Evolutionary conservation across 2,797 vertebrate species (phyloP).

Genomic region (Scomberomorus guttatus): DNA sequence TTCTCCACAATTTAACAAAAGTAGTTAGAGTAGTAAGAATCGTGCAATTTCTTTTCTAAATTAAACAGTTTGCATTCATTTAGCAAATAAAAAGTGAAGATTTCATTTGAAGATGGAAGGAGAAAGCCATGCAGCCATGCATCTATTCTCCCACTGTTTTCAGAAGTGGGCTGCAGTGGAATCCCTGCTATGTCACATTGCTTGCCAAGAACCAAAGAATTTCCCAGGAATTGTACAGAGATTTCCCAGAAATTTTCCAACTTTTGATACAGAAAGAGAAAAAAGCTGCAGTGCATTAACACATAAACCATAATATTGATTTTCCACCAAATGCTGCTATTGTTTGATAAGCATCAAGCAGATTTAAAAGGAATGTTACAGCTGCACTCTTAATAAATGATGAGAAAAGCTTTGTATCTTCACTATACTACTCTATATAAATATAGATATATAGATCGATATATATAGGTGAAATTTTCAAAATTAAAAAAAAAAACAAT

Average conservation of each 20-base stretch:
- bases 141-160: conserved; percentile 60
- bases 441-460: too few relatives aligned
- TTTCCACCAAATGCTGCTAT: neutral
- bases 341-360: neutral
- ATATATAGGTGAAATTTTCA: too few relatives aligned
- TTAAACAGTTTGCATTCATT: neutral
- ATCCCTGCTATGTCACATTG: conserved; percentile 68
- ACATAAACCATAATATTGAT: neutral
- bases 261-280: conserved; percentile 3
- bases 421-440: too few relatives aligned
- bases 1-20: neutral
- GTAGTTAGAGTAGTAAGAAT: neutral
- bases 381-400: neutral
- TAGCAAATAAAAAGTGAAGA: neutral
- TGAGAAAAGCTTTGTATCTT: neutral
- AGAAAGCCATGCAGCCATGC: conserved; percentile 26
- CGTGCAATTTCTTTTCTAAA: neutral
- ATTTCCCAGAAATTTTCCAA: conserved; percentile 31
- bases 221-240: conserved; percentile 46
- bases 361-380: neutral
- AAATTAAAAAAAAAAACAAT: neutral
- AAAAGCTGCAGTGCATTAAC: neutral
- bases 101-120: conserved; percentile 20
- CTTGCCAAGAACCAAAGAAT: conserved; percentile 60
- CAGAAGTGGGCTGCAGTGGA: conserved; percentile 71